Conservation (phyloP, 2,113 vertebrate genomes). For the Thomomys bottae region DNA sequence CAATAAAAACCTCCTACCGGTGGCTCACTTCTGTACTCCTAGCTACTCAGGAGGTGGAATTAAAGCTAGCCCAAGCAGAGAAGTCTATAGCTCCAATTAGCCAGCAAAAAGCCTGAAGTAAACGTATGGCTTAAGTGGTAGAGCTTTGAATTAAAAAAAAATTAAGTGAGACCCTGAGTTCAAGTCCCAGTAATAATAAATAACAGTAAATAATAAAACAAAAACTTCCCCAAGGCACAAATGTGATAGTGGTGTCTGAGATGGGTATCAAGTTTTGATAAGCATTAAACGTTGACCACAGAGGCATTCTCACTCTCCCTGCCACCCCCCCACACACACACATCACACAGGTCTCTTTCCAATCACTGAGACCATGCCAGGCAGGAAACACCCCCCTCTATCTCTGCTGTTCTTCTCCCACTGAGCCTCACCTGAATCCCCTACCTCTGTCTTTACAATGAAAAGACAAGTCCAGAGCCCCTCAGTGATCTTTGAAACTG, state of each 20-base stretch:
- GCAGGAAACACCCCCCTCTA: background rate
- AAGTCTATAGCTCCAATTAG: too few species aligned
- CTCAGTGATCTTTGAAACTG: background rate
- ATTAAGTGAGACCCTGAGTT: too few species aligned
- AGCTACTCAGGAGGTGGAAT: too few species aligned
- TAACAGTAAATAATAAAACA: background rate
- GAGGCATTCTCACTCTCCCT: too few species aligned
- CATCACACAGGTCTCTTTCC: background rate
- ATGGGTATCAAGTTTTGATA: background rate
- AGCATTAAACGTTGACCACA: too few species aligned
- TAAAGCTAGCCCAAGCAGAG: too few species aligned
- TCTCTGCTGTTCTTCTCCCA: too few species aligned
- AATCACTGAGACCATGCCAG: background rate
- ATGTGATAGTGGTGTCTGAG: background rate
- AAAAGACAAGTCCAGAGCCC: background rate
- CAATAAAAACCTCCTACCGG: background rate
- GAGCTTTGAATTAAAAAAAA: too few species aligned
- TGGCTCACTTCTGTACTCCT: too few species aligned
- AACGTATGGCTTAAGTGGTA: too few species aligned
- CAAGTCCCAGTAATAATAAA: too few species aligned
- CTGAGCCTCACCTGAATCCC: background rate
- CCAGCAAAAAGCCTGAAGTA: too few species aligned
- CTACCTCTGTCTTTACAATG: background rate
- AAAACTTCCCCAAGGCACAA: background rate
- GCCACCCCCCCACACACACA: background rate